Base-by-base conservation (phyloP, 1,140 invertebrate genomes). In the Tyrophagus putrescentiae region DNA sequence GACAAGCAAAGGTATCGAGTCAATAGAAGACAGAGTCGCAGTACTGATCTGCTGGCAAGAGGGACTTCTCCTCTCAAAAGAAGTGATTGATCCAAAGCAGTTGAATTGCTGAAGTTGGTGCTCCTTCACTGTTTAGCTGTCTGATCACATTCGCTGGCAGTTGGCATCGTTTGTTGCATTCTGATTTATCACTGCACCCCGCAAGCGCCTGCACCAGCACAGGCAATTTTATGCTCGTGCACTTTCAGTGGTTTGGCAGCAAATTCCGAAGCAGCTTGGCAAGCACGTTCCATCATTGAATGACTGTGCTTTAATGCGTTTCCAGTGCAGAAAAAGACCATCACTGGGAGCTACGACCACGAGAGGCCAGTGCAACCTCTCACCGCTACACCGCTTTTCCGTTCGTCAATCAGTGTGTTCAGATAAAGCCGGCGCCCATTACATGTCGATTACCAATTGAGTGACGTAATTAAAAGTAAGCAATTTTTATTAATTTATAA, bases 401-500 rank as follows among this genome's bases (percentile, higher is more conserved):
- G 36, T 48, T 48, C 45, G 31, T 48, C 45, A 48, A 48, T 7
- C 7, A 21, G 45, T 29, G 6, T 7, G 7, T 48, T 48, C 45
- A 29, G 21, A 29, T 48, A 21, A 29, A 48, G 45, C 18, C 31
- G 6, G 21, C 31, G 7, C 45, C 45, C 45, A 18, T 48, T 48
- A 18, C 18, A 6, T 6, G 6, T 7, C 21, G 18, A 48, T 48
- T 48, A 48, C 45, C 45, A 13, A 39, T n/a, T n/a, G 45, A 48
- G 23, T 7, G 18, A 13, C 23, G 31, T 48, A 48, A 48, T 48
- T 48, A 48, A 48, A 48, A 48, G 45, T 48, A 48, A 48, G 45
- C 45, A 48, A 48, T 48, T 7, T n/a, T 48, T 48, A 48, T 48
- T 48, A 48, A 48, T 48, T 48, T 48, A 48, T 48, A 18, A 48